Evolutionary conservation across 37 sponge, comb jelly and placozoan genomes (phyloP).

Genomic region (Hormiphora californensis): DNA sequence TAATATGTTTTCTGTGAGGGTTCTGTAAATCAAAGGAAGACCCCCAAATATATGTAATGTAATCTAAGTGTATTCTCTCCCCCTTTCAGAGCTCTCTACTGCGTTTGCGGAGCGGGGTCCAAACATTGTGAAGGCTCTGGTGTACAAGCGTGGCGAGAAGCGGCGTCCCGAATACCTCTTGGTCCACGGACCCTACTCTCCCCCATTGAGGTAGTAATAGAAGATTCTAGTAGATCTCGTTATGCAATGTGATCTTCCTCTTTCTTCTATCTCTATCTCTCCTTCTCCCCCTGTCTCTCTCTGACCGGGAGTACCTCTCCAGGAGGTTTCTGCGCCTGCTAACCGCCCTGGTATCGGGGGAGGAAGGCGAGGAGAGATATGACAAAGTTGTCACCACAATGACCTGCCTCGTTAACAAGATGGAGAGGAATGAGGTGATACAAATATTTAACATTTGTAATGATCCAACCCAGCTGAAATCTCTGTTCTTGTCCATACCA

Average conservation of each 20-base stretch:
- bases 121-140: constrained; percentile 21
- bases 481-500: constrained; percentile 11
- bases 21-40: no score
- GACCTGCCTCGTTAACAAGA: constrained; percentile 52
- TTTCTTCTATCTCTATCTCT: neutral
- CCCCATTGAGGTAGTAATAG: constrained; percentile 11
- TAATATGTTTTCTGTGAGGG: no score
- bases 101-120: constrained; percentile 45
- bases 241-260: no score
- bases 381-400: constrained; percentile 36
- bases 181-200: constrained; percentile 35
- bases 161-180: constrained; percentile 48
- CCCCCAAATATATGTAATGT: no score
- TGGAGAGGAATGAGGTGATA: constrained; percentile 33
- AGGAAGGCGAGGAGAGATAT: constrained; percentile 21
- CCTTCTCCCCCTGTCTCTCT: neutral
- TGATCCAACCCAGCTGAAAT: neutral
- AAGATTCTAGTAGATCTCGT: neutral
- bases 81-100: constrained; percentile 43
- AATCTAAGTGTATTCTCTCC: neutral
- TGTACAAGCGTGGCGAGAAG: constrained; percentile 54
- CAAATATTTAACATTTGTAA: constrained; percentile 1
- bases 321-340: constrained; percentile 48
- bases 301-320: neutral
- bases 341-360: neutral